Percentiles rank a stretch among this genome's conserved stretches.
phyloP scores from a whole-genome alignment of 2,888 invertebrate species.

The Mesorhabditis spiculigera region DNA sequence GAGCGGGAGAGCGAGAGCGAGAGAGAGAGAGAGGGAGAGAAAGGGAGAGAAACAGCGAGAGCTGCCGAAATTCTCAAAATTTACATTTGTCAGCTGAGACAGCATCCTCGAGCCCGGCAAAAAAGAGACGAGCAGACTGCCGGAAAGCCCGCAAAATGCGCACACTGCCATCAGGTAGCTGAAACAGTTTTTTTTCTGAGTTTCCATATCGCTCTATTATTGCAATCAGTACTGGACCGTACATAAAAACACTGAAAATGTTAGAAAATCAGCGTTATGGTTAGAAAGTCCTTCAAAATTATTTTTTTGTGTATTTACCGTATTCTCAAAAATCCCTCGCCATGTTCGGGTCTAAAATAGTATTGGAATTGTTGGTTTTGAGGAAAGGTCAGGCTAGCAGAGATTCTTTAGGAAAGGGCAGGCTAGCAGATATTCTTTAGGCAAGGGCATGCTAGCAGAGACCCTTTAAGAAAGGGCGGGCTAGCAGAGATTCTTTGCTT shows the following conservation, averaged over 20 bases:
- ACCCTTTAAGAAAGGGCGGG: too few species aligned
- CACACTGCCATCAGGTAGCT: conserved; percentile 41
- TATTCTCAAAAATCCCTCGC: not conserved
- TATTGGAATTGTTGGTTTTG: too few species aligned
- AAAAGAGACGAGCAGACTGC: conserved; percentile 27
- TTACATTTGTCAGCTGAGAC: conserved; percentile 4
- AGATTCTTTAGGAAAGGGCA: too few species aligned
- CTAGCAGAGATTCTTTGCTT: not conserved
- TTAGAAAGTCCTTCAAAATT: not conserved
- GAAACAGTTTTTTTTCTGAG: conserved; percentile 9
- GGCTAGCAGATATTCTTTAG: too few species aligned
- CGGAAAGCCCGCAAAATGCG: conserved; percentile 37
- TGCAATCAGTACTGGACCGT: not conserved
- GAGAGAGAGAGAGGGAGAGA: not conserved
- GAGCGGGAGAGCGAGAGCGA: too few species aligned
- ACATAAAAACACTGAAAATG: not conserved
- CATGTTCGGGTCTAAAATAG: not conserved
- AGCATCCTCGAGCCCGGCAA: conserved; percentile 32
- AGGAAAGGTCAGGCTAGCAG: too few species aligned
- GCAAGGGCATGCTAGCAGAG: too few species aligned
- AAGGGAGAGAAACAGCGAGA: not conserved
- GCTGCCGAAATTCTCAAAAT: not conserved
- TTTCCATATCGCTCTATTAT: not conserved
- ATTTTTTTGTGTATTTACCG: not conserved
- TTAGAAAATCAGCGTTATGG: too few species aligned